phyloP scores from a whole-genome alignment of 2,797 vertebrate species.

The Dermochelys coriacea region DNA sequence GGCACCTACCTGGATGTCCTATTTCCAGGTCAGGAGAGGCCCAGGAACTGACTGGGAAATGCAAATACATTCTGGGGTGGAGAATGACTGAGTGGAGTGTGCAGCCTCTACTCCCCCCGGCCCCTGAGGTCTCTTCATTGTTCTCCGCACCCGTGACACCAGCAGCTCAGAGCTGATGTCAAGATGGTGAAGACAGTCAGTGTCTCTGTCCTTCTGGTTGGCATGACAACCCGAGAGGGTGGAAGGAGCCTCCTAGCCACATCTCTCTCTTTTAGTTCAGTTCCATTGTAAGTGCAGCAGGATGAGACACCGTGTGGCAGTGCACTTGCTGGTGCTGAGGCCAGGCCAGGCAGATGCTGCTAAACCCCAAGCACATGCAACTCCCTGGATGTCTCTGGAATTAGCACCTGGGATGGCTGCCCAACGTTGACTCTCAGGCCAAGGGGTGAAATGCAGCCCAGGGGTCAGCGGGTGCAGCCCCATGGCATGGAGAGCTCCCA shows the following conservation, averaged over 20 bases:
- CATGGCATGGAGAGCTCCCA: accelerated
- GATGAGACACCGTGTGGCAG: background rate
- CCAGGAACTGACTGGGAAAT: background rate
- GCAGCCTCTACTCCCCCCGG: background rate
- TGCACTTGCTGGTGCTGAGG: accelerated
- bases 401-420: background rate
- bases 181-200: constrained; percentile 70
- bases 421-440: accelerated
- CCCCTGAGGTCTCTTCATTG: constrained; percentile 55
- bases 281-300: background rate
- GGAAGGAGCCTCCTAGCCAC: constrained; percentile 54
- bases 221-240: constrained; percentile 69
- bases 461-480: background rate
- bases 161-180: constrained; percentile 62
- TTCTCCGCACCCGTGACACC: background rate
- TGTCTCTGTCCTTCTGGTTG: constrained; percentile 59
- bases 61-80: accelerated
- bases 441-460: accelerated
- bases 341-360: background rate
- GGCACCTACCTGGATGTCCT: background rate
- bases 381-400: accelerated
- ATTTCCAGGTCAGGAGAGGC: background rate
- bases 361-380: background rate
- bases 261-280: background rate
- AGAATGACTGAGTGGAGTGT: background rate